Conservation (phyloP, 2,888 invertebrate species). For the Xylophagus ater region DNA sequence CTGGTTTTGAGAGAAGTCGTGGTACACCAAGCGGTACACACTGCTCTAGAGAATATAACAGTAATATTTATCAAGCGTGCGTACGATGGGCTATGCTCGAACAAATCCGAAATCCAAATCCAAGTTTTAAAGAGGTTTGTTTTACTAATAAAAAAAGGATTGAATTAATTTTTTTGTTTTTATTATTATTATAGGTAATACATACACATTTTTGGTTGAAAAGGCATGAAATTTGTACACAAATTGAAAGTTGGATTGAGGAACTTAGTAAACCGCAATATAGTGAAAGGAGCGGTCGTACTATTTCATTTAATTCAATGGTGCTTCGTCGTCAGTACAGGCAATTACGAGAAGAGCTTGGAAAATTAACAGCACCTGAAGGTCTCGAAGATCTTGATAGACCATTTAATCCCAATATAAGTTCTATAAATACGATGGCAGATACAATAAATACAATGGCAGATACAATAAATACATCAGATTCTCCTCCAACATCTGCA, state of each 20-base stretch:
- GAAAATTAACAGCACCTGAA: constrained; percentile 67
- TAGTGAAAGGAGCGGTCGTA: constrained; percentile 62
- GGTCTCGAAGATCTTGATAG: constrained; percentile 62
- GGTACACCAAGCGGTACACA: constrained; percentile 80
- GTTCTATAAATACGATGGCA: constrained; percentile 4
- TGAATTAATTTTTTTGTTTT: constrained; percentile 7
- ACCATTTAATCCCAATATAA: constrained; percentile 40
- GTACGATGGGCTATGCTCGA: constrained; percentile 96
- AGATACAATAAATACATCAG: too few species aligned
- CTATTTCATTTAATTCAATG: constrained; percentile 65
- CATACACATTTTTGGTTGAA: constrained; percentile 92
- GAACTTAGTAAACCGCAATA: constrained; percentile 74
- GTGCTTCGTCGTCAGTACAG: constrained; percentile 68
- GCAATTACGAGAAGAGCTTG: constrained; percentile 74
- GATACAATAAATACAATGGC: too few species aligned
- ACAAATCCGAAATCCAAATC: constrained; percentile 78
- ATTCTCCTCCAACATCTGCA: too few species aligned
- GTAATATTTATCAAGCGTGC: constrained; percentile 89
- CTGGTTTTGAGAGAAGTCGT: constrained; percentile 82
- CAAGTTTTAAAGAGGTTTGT: constrained; percentile 77
- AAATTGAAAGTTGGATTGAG: constrained; percentile 82
- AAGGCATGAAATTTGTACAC: constrained; percentile 76
- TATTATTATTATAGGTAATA: constrained; percentile 52
- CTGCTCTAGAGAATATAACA: constrained; percentile 88
- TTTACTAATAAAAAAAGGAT: not conserved